These are phyloP conservation scores for Xiphorhynchus erythropygius DNA, from an alignment of 2,797 vertebrate genomes.

Conservation along the genomic window DNA sequence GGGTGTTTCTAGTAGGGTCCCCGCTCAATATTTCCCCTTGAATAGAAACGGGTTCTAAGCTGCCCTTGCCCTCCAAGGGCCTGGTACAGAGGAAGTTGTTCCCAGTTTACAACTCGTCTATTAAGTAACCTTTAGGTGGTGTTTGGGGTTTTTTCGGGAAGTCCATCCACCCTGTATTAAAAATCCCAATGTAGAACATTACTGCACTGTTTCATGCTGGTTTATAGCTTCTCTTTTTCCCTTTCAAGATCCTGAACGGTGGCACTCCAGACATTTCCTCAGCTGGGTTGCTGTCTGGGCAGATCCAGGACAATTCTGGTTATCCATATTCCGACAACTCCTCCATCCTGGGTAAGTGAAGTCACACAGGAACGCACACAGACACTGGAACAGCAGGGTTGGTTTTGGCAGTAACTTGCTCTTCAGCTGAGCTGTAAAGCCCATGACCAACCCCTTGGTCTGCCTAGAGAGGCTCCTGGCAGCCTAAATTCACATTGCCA, in stretches of 20 bases:
- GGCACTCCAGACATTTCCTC: constrained; percentile 90
- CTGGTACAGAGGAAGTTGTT: not conserved
- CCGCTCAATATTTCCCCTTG: not conserved
- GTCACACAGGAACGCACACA: fast-evolving
- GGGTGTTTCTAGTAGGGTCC: not conserved
- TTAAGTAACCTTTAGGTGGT: not conserved
- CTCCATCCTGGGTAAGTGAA: constrained; percentile 91
- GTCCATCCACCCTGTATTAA: not conserved
- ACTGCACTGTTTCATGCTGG: not conserved
- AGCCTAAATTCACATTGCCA: fast-evolving
- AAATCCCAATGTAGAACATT: not conserved
- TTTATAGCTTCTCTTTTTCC: constrained; percentile 44
- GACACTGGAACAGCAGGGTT: not conserved
- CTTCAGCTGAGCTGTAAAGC: not conserved
- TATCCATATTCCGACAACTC: constrained; percentile 93
- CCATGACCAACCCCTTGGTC: fast-evolving
- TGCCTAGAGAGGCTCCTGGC: not conserved
- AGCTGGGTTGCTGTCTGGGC: constrained; percentile 85
- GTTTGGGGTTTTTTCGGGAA: not conserved
- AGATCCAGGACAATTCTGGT: constrained; percentile 87
- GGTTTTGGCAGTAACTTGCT: not conserved
- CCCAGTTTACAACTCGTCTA: not conserved
- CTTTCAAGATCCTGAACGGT: constrained; percentile 90
- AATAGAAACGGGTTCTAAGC: not conserved
- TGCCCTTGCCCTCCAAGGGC: not conserved